Conservation (phyloP, 2,797 vertebrate genomes). For the Pseudochromis fuscus region DNA sequence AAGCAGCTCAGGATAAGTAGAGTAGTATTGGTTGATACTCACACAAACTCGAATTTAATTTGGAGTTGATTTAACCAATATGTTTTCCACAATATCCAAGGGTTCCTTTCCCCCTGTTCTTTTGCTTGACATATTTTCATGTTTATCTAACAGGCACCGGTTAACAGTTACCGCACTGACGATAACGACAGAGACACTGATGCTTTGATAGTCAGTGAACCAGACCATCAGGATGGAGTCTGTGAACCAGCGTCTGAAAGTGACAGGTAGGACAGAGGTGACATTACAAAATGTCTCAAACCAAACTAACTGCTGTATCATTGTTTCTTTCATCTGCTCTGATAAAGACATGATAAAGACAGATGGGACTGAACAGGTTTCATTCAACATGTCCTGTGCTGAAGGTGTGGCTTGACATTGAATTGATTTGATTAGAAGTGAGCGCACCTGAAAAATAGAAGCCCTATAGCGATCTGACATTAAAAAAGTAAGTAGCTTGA, state of each 20-base stretch:
- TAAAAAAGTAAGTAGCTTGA: constrained; percentile 8
- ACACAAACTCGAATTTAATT: not conserved
- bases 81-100: not conserved
- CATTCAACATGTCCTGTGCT: constrained; percentile 15
- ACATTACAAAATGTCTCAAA: constrained; percentile 2
- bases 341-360: constrained; percentile 12
- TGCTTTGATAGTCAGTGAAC: constrained; percentile 82
- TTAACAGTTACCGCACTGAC: constrained; percentile 79
- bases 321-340: not conserved
- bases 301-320: not conserved
- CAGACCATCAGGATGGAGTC: constrained; percentile 80
- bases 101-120: not conserved
- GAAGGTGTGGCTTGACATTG: constrained; percentile 29
- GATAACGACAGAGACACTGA: constrained; percentile 83
- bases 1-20: not conserved
- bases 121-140: not conserved
- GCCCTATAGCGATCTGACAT: constrained; percentile 15
- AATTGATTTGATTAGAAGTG: constrained; percentile 24
- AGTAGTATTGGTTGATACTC: not conserved
- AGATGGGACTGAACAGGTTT: constrained; percentile 35
- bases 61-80: not conserved
- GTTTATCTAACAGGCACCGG: constrained; percentile 80
- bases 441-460: constrained; percentile 18
- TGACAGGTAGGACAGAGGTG: constrained; percentile 82
- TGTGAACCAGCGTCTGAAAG: constrained; percentile 71